Conservation (phyloP, 2,113 vertebrate genomes). For the Anthoscopus minutus region DNA sequence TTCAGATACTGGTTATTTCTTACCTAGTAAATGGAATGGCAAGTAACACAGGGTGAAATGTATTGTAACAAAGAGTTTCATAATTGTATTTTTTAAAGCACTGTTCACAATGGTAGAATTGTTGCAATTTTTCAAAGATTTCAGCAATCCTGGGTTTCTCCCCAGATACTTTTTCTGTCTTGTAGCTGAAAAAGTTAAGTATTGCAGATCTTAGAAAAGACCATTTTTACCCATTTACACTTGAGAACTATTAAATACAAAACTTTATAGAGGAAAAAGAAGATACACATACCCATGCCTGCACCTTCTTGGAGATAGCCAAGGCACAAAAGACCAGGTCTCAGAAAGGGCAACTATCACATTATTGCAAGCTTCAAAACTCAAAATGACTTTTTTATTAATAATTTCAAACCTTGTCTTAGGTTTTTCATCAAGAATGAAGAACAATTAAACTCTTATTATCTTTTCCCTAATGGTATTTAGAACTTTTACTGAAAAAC, state of each 20-base stretch:
- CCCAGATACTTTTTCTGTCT: not conserved
- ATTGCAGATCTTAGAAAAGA: not conserved
- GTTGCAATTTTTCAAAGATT: not conserved
- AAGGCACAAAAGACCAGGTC: not conserved
- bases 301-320: constrained; percentile 3
- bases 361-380: not conserved
- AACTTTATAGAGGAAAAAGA: not conserved
- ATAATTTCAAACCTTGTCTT: not conserved
- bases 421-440: not conserved
- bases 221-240: not conserved
- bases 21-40: not conserved
- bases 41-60: not conserved
- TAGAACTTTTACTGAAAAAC: not conserved
- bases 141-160: not conserved
- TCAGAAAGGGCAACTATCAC: not conserved
- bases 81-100: not conserved
- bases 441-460: not conserved
- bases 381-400: not conserved
- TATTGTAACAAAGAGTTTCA: not conserved
- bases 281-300: not conserved
- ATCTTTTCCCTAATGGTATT: not conserved
- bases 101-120: not conserved
- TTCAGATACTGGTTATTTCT: not conserved
- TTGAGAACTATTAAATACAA: not conserved
- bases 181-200: not conserved